phyloP scores from a whole-genome alignment of 2,888 invertebrate genomes.

The Oscheius sp. region DNA sequence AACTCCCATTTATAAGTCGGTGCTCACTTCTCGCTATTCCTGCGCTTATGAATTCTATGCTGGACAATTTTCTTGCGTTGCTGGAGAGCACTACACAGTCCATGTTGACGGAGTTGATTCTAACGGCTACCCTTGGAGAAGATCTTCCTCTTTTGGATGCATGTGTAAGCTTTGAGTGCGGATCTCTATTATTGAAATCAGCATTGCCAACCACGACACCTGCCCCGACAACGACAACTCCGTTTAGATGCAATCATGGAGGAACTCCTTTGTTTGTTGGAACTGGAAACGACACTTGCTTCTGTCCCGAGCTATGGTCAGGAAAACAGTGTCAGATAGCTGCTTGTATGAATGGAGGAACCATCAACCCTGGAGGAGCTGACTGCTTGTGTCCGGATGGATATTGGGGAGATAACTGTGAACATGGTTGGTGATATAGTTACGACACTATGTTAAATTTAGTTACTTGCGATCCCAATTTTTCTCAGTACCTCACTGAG shows the following conservation, averaged over 20 bases:
- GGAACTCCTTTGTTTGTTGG: constrained; percentile 40
- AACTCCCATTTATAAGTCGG: constrained; percentile 40
- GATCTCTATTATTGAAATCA: constrained; percentile 19
- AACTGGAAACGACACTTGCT: constrained; percentile 43
- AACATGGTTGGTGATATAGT: constrained; percentile 40
- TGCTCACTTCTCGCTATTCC: constrained; percentile 46
- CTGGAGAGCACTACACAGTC: constrained; percentile 34
- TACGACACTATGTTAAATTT: background rate
- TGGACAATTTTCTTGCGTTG: constrained; percentile 53
- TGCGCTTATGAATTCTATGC: constrained; percentile 58
- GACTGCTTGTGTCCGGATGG: constrained; percentile 49
- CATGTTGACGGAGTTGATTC: constrained; percentile 57
- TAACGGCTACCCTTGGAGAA: constrained; percentile 52
- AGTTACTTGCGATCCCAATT: constrained; percentile 55
- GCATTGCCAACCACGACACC: constrained; percentile 37
- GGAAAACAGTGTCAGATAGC: constrained; percentile 50
- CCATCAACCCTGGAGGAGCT: constrained; percentile 36
- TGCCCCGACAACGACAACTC: constrained; percentile 34
- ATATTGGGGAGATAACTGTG: constrained; percentile 54
- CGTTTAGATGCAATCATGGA: constrained; percentile 37
- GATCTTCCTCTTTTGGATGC: constrained; percentile 52
- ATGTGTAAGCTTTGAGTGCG: too few species aligned
- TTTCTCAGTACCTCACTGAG: constrained; percentile 48
- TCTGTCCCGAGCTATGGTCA: constrained; percentile 54
- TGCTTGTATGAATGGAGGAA: constrained; percentile 61